Base-by-base conservation (phyloP, 2,797 vertebrate genomes). In the Dromococcyx pavoninus region DNA sequence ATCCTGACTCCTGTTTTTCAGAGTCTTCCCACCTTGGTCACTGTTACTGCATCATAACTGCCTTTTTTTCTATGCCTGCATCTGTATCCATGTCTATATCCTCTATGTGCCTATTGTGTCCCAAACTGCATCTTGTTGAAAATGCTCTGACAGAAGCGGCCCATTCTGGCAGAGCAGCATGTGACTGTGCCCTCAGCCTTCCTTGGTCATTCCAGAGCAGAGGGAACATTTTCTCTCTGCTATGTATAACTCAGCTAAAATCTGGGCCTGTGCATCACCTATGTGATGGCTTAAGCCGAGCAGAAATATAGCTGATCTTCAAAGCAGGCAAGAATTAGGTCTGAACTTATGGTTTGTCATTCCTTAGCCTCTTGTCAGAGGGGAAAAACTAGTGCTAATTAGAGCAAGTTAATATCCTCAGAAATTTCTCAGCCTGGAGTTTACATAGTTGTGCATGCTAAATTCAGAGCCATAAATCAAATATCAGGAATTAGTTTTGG, bases 401-500 rank as follows among this genome's bases (percentile, higher is more conserved):
- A 75, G 62, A 58, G 12, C 11, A 57, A 71, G 19, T 8, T 46
- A 44, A 12, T 53, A 27, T 16, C 17, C 69, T 35, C 41, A 48
- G 23, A 67, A n/a, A 73, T 46, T 71, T 91, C n/a, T 82, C 60
- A 39, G 11, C 32, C 80, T 79, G 61, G 57, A 30, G 65, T 60
- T 77, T 11, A 33, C 1, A 1, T 21, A 37, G 43, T 13, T 71
- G 17, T 41, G 65, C 28, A 22, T 1, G 1, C 7, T 23, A 17
- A 76, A 76, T 74, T 88, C 57, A 61, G 69, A 82, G 41, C 11
- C 9, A 33, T 35, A 30, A 64, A 60, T 62, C 33, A 91, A 53
- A n/a, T 64, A 28, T 7, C 0, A 0, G 11, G 28, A 82, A 25
- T 0, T 17, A 17, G 16, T 8, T 85, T 82, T 46, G 13, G 22